Conservation (phyloP, 2,113 vertebrate species). For the Nettapus auritus region DNA sequence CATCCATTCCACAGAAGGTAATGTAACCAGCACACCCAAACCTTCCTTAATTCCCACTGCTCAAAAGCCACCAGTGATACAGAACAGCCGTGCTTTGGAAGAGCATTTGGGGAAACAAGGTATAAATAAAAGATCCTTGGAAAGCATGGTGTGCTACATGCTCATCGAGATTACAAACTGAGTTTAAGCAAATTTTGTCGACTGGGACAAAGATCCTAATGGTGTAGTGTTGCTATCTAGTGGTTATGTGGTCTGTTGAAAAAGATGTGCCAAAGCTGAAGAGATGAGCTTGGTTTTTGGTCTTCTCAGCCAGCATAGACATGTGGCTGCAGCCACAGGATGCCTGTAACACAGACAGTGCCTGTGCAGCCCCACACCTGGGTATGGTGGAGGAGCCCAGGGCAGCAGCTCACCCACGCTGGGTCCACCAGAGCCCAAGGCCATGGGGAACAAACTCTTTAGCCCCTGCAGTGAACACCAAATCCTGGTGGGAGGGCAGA, state of each 20-base stretch:
- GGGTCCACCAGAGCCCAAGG: background rate
- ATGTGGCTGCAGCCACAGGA: background rate
- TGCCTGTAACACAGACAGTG: fast-evolving
- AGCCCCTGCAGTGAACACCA: fast-evolving
- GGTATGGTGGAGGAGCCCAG: fast-evolving
- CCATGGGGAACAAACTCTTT: fast-evolving
- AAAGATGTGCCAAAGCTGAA: background rate
- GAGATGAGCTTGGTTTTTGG: background rate
- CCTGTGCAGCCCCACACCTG: fast-evolving
- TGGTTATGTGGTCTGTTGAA: background rate
- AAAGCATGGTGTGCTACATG: fast-evolving
- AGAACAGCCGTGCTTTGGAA: background rate
- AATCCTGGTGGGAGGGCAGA: background rate
- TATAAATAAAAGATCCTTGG: background rate
- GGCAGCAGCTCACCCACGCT: fast-evolving
- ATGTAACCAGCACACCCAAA: slow-evolving; percentile 68
- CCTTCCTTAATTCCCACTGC: slow-evolving; percentile 28
- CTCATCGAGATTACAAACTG: background rate
- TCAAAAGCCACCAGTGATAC: background rate
- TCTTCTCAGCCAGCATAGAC: too few species aligned
- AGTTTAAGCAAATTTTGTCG: background rate
- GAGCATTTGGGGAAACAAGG: background rate
- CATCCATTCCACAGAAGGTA: slow-evolving; percentile 54
- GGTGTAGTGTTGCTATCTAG: background rate
- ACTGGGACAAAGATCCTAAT: background rate